Conservation (phyloP, 2,113 vertebrate genomes). For the Austrofundulus limnaeus region DNA sequence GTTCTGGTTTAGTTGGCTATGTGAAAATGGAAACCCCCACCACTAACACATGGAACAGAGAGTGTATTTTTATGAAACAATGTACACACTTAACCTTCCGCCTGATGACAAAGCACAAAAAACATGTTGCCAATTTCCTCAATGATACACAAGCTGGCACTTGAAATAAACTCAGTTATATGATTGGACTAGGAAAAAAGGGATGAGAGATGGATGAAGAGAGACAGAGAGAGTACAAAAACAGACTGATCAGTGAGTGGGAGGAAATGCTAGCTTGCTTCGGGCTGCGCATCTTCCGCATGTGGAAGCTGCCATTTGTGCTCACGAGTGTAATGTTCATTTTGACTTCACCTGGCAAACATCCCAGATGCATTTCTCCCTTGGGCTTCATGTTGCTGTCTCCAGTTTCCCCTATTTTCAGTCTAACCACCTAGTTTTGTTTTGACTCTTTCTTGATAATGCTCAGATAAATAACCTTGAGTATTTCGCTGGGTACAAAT, state of each 20-base stretch:
- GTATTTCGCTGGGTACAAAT: neutral
- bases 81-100: conserved; percentile 43
- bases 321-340: conserved; percentile 31
- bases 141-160: conserved; percentile 47
- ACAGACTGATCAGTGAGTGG: conserved; percentile 62
- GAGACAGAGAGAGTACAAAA: conserved; percentile 9
- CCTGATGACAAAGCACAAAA: conserved; percentile 50
- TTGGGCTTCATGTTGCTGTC: neutral
- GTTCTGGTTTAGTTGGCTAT: conserved; percentile 12
- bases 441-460: neutral
- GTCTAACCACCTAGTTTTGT: neutral
- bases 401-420: too few relatives aligned
- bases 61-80: neutral
- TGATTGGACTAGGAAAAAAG: conserved; percentile 47
- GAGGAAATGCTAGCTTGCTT: conserved; percentile 65
- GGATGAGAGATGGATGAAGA: conserved; percentile 1
- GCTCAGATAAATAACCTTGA: neutral
- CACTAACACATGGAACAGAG: neutral
- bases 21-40: neutral
- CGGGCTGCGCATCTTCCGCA: conserved; percentile 56
- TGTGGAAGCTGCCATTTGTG: conserved; percentile 51
- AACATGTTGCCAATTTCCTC: conserved; percentile 29
- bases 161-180: conserved; percentile 45
- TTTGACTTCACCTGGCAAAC: conserved; percentile 22
- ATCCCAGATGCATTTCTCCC: neutral